Base-by-base conservation (phyloP, 1,140 invertebrate species). In the Drosophila kohkoa region DNA sequence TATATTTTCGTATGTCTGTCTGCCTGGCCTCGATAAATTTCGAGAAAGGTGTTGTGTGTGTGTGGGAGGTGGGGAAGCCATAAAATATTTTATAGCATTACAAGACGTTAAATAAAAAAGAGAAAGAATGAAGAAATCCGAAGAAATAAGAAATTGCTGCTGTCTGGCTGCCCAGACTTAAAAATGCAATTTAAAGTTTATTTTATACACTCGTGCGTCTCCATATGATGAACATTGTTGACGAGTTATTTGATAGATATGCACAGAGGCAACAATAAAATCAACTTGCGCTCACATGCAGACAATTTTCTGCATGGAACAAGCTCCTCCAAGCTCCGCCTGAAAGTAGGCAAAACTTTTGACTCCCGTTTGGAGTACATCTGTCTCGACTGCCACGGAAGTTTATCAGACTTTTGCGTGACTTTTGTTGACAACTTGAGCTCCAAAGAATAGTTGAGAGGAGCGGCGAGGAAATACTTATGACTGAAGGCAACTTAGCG, bases 321-420 rank as follows among this genome's bases (percentile, higher is more conserved):
- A 38, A 25, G 20, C 20, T 11, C 5, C 28, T 6, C 46, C 46
- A 48, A 52, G 25, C 25, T 2, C 20, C 13, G 13, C 15, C 76
- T 32, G 46, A 83, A 88, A 80, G 77, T 89, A 78, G 81, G 83
- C 85, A 81, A 71, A 66, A 69, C 45, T 74, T 73, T 59, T 15
- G 3, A 35, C 46, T 45, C 41, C n/a, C 8, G 16, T 49, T 48
- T 15, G 57, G 46, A 81, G 75, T 67, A 58, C 64, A 67, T 68
- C 76, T 77, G 76, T 89, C 70, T 85, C 48, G 75, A 71, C 81
- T 81, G 82, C 72, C 63, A 55, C 28, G 78, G 69, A 90, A 89
- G 86, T 89, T 89, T 89, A 79, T 89, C 85, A 90, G 85, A 83
- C 85, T 89, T 82, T 81, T 81, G 73, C 78, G 78, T 90, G 85